Base-by-base conservation (phyloP, 2,888 invertebrate genomes). In the Formica aserva region DNA sequence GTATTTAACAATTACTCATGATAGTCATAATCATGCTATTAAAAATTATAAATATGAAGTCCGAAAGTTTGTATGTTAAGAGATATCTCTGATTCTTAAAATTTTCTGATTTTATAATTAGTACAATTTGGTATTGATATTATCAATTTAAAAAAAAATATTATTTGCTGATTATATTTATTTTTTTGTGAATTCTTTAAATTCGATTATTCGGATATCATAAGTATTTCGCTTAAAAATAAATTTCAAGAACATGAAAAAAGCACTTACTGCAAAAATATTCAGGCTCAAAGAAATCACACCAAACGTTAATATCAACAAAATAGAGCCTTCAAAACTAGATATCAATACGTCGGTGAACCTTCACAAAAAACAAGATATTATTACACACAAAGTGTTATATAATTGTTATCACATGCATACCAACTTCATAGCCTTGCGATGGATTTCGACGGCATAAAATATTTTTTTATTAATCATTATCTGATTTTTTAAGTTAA, bases 361-460 rank as follows among this genome's bases (percentile, higher is more conserved):
- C 22, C 66, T 77, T 38, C 0, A 41, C 15, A 55, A 67, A 65
- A 67, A 41, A 0, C 32, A 52, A 67, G 38, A 67, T 57, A 57
- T 67, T 76, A 52, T 41, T 41, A 29, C 26, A 35, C 26, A 26
- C 26, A 26, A 26, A 65, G 15, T 55, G 26, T 6, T 48, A 38
- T 22, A 65, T 63, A 26, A 35, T 38, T 63, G 32, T 3, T 69
- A 6, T 52, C 8, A 32, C 3, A 13, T 11, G 38, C 38, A 32
- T 57, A 77, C 66, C 8, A 29, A 32, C 32, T 32, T 32, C 32
- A 32, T 32, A 32, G 32, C 32, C 32, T 32, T 32, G 32, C 32
- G 32, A 32, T 77, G 77, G 1, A 77, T 67, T 13, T 77, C 67
- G 8, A 77, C 6, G 3, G 77, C 77, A 6, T 4, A 55, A 67